Evolutionary conservation across 2,888 invertebrate genomes (phyloP).

Genomic region (Pachydiplax longipennis): DNA sequence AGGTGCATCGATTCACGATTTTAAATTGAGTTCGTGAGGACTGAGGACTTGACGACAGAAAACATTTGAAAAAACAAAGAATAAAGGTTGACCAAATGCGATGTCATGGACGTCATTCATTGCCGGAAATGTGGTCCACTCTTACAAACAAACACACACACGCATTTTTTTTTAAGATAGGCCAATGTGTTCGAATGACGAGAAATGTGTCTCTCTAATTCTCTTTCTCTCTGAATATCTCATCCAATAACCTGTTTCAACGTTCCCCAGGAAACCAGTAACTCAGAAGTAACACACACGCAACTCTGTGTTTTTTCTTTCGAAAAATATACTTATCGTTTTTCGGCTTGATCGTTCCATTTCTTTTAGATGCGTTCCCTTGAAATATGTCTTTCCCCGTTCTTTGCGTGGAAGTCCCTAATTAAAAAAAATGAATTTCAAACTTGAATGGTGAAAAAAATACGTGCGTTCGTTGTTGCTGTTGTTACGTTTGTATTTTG

Average conservation of each 20-base stretch:
- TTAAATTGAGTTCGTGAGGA: background rate
- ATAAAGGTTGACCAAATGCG: background rate
- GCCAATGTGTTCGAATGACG: slow-evolving; percentile 29
- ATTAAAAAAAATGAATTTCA: background rate
- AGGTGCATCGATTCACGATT: background rate
- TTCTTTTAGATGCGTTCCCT: background rate
- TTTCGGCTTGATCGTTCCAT: background rate
- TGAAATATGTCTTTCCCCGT: background rate
- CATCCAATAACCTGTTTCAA: slow-evolving; percentile 2
- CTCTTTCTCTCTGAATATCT: background rate
- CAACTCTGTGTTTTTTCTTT: background rate
- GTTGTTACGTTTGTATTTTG: slow-evolving; percentile 41
- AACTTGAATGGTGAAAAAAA: slow-evolving; percentile 20
- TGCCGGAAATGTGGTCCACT: background rate
- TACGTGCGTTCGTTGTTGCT: slow-evolving; percentile 36
- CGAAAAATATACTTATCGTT: background rate
- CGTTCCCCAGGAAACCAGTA: background rate
- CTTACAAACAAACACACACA: background rate
- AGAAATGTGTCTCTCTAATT: slow-evolving; percentile 9
- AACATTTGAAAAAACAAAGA: background rate
- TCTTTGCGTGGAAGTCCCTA: background rate
- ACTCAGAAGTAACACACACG: background rate
- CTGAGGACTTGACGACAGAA: background rate
- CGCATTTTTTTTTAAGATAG: background rate
- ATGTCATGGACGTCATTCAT: background rate